Evolutionary conservation across 1,140 invertebrate genomes (phyloP).

Genomic region (Drosophila navojoa): DNA sequence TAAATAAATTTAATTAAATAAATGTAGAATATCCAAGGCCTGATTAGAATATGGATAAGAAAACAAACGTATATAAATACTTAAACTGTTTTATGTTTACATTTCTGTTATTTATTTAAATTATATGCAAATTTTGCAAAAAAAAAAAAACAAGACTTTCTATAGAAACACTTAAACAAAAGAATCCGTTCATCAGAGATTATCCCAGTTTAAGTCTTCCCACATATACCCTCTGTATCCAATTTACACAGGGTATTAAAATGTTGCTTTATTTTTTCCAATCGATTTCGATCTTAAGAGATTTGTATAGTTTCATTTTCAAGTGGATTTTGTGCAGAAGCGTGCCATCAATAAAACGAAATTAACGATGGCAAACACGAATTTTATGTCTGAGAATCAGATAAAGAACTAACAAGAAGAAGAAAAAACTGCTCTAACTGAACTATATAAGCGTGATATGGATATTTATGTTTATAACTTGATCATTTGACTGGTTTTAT

Average conservation of each 20-base stretch:
- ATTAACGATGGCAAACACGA: conserved; percentile 43
- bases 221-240: not conserved
- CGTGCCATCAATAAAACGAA: conserved; percentile 44
- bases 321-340: conserved; percentile 37
- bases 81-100: too few relatives aligned
- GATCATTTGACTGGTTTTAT: conserved; percentile 42
- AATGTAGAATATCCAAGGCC: too few relatives aligned
- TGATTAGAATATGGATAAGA: too few relatives aligned
- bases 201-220: too few relatives aligned
- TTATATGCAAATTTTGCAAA: too few relatives aligned
- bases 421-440: not conserved
- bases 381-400: conserved; percentile 25
- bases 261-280: not conserved
- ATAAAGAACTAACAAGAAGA: conserved; percentile 2
- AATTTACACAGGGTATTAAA: conserved; percentile 16
- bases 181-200: too few relatives aligned
- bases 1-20: too few relatives aligned
- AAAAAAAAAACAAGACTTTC: too few relatives aligned
- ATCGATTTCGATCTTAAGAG: conserved; percentile 6
- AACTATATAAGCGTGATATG: conserved; percentile 31
- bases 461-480: conserved; percentile 54
- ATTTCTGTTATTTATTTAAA: too few relatives aligned
- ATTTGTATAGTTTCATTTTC: conserved; percentile 32
- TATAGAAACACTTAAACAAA: too few relatives aligned
- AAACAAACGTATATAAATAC: too few relatives aligned